phyloP scores from a whole-genome alignment of 2,888 invertebrate species.

The Lasioglossum pauxillum region DNA sequence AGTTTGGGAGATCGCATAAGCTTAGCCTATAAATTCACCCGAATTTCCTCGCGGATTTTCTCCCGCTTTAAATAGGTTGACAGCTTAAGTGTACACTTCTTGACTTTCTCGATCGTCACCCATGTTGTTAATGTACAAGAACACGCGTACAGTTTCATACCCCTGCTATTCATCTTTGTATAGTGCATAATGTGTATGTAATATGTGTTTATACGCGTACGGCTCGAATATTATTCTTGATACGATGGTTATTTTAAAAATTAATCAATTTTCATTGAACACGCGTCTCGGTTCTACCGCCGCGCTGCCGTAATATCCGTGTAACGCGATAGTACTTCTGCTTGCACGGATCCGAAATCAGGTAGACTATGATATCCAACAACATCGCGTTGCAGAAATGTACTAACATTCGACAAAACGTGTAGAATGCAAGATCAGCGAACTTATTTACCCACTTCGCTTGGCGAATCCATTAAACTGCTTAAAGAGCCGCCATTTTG shows the following conservation, averaged over 20 bases:
- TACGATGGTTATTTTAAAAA: background rate
- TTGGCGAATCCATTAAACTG: conserved; percentile 16
- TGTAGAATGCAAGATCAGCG: background rate
- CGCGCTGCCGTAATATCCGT: background rate
- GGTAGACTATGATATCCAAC: background rate
- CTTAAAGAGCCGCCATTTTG: conserved; percentile 25
- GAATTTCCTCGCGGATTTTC: background rate
- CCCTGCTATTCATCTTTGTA: conserved; percentile 12
- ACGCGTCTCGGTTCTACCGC: background rate
- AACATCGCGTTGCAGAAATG: conserved; percentile 7
- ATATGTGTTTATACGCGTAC: conserved; percentile 30
- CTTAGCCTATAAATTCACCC: background rate
- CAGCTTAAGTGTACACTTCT: conserved; percentile 13
- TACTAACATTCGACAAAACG: background rate
- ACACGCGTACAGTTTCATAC: background rate
- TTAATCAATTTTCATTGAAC: conserved; percentile 10
- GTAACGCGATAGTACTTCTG: background rate
- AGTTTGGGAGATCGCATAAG: background rate
- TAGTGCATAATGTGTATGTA: conserved; percentile 7
- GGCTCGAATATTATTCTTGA: conserved; percentile 21
- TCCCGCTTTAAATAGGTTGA: background rate
- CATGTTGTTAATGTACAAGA: background rate
- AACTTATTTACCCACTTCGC: background rate
- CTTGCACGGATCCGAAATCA: conserved; percentile 3
- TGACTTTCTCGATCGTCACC: background rate